Conservation (phyloP, 2,113 vertebrate genomes). For the Ivindomyrus marchei region DNA sequence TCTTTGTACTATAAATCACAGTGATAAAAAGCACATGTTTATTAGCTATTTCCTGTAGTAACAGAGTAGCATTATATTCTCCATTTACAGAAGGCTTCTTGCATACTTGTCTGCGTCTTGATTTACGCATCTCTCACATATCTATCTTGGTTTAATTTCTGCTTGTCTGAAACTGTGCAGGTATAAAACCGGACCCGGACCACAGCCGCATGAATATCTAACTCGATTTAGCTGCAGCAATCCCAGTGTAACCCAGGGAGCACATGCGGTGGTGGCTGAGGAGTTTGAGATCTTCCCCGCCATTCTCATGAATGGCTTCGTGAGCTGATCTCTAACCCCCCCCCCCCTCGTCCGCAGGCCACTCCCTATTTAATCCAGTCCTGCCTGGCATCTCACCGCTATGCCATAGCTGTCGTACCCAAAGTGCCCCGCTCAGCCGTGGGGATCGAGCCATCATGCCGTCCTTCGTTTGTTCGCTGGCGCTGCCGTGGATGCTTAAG, state of each 20-base stretch:
- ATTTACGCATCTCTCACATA: neutral
- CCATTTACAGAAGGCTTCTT: neutral
- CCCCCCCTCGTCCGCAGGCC: neutral
- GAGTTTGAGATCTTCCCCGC: neutral
- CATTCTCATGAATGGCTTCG: neutral
- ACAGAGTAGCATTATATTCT: neutral
- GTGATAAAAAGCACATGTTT: neutral
- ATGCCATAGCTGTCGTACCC: neutral
- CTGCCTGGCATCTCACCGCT: neutral
- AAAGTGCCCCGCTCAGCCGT: neutral
- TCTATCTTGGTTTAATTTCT: neutral
- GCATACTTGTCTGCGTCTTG: neutral
- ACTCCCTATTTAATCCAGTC: neutral
- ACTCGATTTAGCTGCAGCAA: neutral
- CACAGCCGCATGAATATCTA: neutral
- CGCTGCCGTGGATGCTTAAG: constrained; percentile 1
- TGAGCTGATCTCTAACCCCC: neutral
- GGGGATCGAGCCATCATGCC: neutral
- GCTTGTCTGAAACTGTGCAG: neutral
- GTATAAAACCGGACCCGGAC: neutral
- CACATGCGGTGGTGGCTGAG: neutral
- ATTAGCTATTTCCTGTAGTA: neutral
- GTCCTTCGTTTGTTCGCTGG: neutral
- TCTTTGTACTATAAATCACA: neutral
- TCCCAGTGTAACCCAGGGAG: neutral